Conservation (phyloP, 1,140 invertebrate genomes). For the Gyrodactylus salaris region DNA sequence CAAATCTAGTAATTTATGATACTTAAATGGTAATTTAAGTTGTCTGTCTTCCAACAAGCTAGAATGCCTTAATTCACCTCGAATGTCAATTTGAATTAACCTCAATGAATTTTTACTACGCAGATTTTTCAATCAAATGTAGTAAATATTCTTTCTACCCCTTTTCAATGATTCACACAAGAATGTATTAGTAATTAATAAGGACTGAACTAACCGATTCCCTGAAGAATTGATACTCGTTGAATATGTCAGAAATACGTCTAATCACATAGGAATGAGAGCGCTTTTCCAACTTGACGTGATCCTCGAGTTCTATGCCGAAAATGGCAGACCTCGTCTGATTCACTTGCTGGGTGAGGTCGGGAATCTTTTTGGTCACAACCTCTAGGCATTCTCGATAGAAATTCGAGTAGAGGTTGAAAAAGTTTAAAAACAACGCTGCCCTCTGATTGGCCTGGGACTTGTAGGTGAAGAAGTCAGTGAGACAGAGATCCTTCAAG, state of each 20-base stretch:
- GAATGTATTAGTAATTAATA: too few relatives aligned
- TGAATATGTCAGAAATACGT: background rate
- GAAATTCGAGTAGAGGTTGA: background rate
- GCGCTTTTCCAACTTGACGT: background rate
- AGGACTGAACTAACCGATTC: background rate
- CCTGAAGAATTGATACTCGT: background rate
- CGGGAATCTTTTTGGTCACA: background rate
- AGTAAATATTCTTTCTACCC: too few relatives aligned
- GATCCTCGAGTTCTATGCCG: background rate
- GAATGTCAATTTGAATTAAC: too few relatives aligned
- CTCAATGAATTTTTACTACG: too few relatives aligned
- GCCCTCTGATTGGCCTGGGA: background rate
- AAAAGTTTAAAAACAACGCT: background rate
- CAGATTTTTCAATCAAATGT: too few relatives aligned
- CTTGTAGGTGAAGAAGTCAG: background rate
- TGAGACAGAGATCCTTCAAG: background rate
- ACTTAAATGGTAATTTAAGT: too few relatives aligned
- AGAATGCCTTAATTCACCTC: too few relatives aligned
- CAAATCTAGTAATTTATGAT: too few relatives aligned
- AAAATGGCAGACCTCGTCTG: background rate
- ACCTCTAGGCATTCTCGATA: background rate
- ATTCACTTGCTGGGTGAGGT: background rate
- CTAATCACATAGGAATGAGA: background rate
- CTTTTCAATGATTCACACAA: too few relatives aligned
- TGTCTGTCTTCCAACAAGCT: too few relatives aligned